Evolutionary conservation across 2,113 vertebrate species (phyloP).

Genomic region (Alligator sinensis): DNA sequence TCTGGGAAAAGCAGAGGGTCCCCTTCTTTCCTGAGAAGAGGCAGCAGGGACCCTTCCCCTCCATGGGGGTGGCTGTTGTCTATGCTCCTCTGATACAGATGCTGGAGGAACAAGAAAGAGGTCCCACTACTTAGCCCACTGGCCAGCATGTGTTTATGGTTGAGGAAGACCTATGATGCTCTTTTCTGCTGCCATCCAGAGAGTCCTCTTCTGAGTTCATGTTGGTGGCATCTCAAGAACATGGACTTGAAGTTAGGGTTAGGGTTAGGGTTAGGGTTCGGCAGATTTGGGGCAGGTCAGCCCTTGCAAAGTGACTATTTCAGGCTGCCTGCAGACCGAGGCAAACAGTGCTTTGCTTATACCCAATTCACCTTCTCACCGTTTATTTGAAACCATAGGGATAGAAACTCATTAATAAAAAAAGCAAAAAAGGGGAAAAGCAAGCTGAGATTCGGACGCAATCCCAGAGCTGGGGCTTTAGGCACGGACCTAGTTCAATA

Average conservation of each 20-base stretch:
- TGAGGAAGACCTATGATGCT: too few species aligned
- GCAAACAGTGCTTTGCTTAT: conserved; percentile 1
- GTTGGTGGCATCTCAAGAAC: rapidly evolving
- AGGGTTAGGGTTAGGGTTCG: background rate
- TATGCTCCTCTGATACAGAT: too few species aligned
- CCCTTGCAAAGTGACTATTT: conserved; percentile 15
- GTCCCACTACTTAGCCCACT: too few species aligned
- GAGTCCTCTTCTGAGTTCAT: background rate
- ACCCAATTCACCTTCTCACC: conserved; percentile 45
- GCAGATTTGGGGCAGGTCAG: conserved; percentile 41
- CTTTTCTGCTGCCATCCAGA: background rate
- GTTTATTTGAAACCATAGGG: conserved; percentile 43
- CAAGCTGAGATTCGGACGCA: background rate
- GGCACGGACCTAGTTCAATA: conserved; percentile 34
- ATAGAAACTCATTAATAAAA: too few species aligned
- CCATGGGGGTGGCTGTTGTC: too few species aligned
- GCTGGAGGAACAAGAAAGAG: too few species aligned
- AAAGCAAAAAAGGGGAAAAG: conserved; percentile 39
- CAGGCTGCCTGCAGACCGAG: conserved; percentile 18
- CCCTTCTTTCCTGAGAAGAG: too few species aligned
- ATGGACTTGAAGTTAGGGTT: conserved; percentile 21
- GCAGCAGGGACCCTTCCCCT: too few species aligned
- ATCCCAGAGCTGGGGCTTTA: conserved; percentile 28
- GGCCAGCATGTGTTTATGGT: too few species aligned
- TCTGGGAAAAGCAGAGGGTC: too few species aligned